Evolutionary conservation across 2,113 vertebrate species (phyloP), one percentile per base, ranked within the genome.

Genomic region (Plotosus lineatus): DNA sequence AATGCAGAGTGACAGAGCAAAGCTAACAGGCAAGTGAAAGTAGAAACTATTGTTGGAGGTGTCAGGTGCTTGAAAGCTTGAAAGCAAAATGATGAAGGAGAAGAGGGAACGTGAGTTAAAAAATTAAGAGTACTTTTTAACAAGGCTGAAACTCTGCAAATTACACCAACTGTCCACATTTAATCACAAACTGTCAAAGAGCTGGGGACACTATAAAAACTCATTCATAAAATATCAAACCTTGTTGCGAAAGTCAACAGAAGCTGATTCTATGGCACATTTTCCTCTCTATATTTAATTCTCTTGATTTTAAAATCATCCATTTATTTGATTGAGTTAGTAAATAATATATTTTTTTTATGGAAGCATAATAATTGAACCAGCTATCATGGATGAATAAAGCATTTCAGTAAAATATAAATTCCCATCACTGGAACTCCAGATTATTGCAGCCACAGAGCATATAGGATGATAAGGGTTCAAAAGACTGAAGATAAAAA

Each of bases 161-260:
- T 78, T 60, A 17, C 61, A 60, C 82, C 81, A 89, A 86, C 90
- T 89, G 88, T 80, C 81, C 80, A 55, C 82, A 89, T 89, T 90
- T 86, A 90, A 86, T 84, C 72, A 87, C 83, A 84, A 46, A 53
- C 83, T 83, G 80, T 84, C 83, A 80, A 58, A 84, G 21, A 1
- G 58, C 6, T 50, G 50, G 28, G 68, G 26, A 38, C 10, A 77
- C 84, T 82, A 56, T 58, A 83, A 86, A 84, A 58, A 28, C 50
- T 19, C 19, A 78, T 85, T 82, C 89, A 89, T 86, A 88, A 90
- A 85, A 89, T 84, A 88, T 88, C 11, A 60, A 15, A 0, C 8
- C 42, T 31, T 33, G 80, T 84, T 56, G 26, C n/a, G 40, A 66
- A n/a, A 58, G 50, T 3, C 75, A 77, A 56, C 46, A 31, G 75